These are phyloP conservation scores for Rhodophaea formosa DNA, from an alignment of 2,888 invertebrate genomes.

Conservation along the genomic window DNA sequence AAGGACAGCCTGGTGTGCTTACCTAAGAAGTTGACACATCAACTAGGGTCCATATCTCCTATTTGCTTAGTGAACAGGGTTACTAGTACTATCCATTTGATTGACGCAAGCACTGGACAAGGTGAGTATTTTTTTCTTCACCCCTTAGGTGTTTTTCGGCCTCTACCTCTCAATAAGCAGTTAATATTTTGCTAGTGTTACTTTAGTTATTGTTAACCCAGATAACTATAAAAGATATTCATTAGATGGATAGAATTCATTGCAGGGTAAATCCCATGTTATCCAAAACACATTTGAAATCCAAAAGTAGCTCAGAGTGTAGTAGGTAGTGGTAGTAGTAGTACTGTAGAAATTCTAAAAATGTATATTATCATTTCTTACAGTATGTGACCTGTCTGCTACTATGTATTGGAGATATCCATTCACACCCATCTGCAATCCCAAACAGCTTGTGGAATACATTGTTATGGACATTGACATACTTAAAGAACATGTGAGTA, in stretches of 20 bases:
- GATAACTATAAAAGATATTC: too few species aligned
- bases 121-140: slow-evolving; percentile 68
- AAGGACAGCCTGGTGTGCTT: slow-evolving; percentile 96
- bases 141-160: background rate
- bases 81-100: slow-evolving; percentile 93
- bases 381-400: slow-evolving; percentile 92
- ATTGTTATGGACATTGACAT: slow-evolving; percentile 96
- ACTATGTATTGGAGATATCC: slow-evolving; percentile 92
- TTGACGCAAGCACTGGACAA: slow-evolving; percentile 94
- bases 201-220: too few species aligned
- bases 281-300: too few species aligned
- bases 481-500: slow-evolving; percentile 82
- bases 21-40: slow-evolving; percentile 91
- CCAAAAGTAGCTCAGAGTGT: too few species aligned
- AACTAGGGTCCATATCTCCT: slow-evolving; percentile 92
- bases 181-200: too few species aligned
- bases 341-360: too few species aligned
- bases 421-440: slow-evolving; percentile 93
- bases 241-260: too few species aligned
- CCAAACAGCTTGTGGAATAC: slow-evolving; percentile 94
- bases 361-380: slow-evolving; percentile 30
- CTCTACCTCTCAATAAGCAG: too few species aligned
- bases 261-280: too few species aligned
- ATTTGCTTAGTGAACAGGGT: slow-evolving; percentile 94
- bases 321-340: too few species aligned